A percentile compares a stretch with the other conserved stretches of the same genome.
Evolutionary conservation across 1,140 invertebrate genomes (phyloP).

Genomic region (Samia ricini): DNA sequence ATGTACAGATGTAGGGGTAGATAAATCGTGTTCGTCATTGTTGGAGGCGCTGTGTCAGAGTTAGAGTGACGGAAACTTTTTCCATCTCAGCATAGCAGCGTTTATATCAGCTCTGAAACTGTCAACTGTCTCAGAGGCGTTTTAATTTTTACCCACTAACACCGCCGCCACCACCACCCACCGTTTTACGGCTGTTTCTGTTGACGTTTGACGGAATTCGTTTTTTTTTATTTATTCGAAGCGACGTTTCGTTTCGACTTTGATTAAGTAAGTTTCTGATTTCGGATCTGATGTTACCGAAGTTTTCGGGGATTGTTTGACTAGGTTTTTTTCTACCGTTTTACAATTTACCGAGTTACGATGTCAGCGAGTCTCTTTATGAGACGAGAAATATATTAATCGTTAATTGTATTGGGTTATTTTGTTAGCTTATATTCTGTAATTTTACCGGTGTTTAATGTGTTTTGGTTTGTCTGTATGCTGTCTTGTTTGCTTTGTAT

Average conservation of each 20-base stretch:
- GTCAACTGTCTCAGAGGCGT: constrained; percentile 11
- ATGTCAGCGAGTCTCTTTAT: neutral
- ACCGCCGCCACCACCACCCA: no score
- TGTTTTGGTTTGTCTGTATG: no score
- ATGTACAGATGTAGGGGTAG: no score
- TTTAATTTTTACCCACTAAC: constrained; percentile 19
- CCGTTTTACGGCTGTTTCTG: constrained; percentile 2
- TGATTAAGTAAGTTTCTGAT: neutral
- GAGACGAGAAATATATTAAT: no score
- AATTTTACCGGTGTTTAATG: no score
- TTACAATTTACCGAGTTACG: neutral
- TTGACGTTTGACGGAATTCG: neutral
- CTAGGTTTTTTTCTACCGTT: neutral
- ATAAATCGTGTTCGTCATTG: neutral
- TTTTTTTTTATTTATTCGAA: constrained; percentile 3
- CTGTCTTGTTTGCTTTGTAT: no score
- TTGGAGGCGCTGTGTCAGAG: neutral
- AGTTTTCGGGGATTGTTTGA: neutral
- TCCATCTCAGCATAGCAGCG: constrained; percentile 12
- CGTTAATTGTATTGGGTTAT: no score
- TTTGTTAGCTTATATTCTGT: no score
- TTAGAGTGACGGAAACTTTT: constrained; percentile 14
- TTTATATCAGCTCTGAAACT: constrained; percentile 12
- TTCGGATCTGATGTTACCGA: neutral
- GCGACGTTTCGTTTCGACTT: neutral